Evolutionary conservation across 2,113 vertebrate genomes (phyloP).

Genomic region (Apus apus): DNA sequence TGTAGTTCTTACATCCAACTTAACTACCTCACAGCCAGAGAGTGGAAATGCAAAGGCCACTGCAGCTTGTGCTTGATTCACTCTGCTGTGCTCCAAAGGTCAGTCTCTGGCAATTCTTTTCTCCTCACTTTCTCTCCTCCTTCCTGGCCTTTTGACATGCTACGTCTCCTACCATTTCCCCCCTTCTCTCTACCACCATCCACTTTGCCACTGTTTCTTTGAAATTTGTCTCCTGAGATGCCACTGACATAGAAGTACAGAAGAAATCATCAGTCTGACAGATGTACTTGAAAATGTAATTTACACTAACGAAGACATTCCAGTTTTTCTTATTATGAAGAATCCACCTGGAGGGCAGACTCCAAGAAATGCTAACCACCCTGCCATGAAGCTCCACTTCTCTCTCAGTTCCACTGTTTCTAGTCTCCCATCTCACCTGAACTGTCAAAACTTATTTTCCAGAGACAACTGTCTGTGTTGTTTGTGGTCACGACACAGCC

Average conservation of each 20-base stretch:
- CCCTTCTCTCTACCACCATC: not conserved
- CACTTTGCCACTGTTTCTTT: not conserved
- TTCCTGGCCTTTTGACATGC: not conserved
- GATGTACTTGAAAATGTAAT: accelerated
- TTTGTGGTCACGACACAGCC: not conserved
- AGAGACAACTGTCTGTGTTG: not conserved
- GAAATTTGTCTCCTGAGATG: not conserved
- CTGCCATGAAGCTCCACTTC: not conserved
- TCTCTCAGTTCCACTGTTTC: not conserved
- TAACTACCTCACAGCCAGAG: not conserved
- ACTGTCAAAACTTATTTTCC: not conserved
- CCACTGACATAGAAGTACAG: not conserved
- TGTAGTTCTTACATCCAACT: not conserved
- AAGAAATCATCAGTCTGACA: not conserved
- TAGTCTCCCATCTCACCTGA: not conserved
- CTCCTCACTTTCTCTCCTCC: not conserved
- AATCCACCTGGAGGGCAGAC: not conserved
- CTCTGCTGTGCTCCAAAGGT: accelerated
- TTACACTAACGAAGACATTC: not conserved
- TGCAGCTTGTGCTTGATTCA: accelerated
- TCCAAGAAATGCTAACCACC: not conserved
- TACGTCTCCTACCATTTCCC: not conserved
- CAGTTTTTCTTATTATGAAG: not conserved
- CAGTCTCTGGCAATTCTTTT: not conserved
- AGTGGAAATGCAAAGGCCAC: not conserved